Conservation (phyloP, 2,888 invertebrate genomes). For the Sinotaia quadrata region DNA sequence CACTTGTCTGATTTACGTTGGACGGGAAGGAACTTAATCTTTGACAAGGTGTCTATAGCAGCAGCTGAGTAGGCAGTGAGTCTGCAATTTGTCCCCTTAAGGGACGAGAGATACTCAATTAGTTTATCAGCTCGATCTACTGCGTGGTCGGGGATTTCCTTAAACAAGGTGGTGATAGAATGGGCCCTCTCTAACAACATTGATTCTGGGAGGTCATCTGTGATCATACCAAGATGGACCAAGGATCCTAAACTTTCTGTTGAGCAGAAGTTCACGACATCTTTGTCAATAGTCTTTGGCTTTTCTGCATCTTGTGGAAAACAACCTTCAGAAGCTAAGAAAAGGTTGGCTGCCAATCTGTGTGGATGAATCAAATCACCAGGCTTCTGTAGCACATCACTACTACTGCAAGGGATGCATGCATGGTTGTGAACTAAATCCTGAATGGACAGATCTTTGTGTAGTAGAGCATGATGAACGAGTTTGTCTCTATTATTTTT, state of each 20-base stretch:
- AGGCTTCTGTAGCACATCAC: slow-evolving; percentile 44
- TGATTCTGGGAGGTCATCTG: slow-evolving; percentile 39
- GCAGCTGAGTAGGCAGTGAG: background rate
- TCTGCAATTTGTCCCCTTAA: background rate
- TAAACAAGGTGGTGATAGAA: background rate
- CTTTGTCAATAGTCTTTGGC: background rate
- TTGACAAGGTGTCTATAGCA: background rate
- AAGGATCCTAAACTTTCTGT: slow-evolving; percentile 25
- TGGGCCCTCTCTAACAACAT: slow-evolving; percentile 39
- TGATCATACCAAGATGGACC: slow-evolving; percentile 44
- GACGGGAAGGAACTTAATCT: slow-evolving; percentile 27
- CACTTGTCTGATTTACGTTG: slow-evolving; percentile 22
- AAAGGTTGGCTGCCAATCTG: slow-evolving; percentile 44
- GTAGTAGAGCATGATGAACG: slow-evolving; percentile 37
- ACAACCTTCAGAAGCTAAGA: slow-evolving; percentile 43
- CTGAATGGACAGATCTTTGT: slow-evolving; percentile 44
- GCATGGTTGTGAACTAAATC: slow-evolving; percentile 44
- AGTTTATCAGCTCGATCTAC: slow-evolving; percentile 10
- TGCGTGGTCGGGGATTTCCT: background rate
- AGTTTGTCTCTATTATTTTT: slow-evolving; percentile 36
- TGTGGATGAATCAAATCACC: slow-evolving; percentile 51
- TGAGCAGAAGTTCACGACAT: slow-evolving; percentile 20
- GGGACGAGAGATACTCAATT: slow-evolving; percentile 23
- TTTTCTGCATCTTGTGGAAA: slow-evolving; percentile 42
- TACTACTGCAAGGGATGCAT: slow-evolving; percentile 52